Base-by-base conservation (phyloP, 2,888 invertebrate species). In the Campoplex nolae region DNA sequence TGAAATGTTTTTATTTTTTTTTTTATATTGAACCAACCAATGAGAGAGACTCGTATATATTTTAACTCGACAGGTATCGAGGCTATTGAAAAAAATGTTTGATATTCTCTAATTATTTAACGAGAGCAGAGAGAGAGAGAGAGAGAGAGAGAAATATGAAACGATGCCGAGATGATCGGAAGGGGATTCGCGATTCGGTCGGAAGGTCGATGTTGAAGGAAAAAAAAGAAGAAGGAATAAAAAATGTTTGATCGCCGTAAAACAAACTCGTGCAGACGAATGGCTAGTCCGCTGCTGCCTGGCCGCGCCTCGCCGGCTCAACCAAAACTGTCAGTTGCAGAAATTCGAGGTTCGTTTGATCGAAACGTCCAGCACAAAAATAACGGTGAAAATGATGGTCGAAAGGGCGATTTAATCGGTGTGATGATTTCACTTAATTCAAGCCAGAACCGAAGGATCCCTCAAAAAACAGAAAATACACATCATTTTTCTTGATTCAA, bases 301-400 rank as follows among this genome's bases (percentile, higher is more conserved):
- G 70, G 48, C 58, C n/a, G 28, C 42, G 23, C 38, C 45, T 54
- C 38, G 38, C 23, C 23, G 78, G 78, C 79, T 56, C 82, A 45
- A 51, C 56, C 32, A 75, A 75, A 73, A 38, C 84, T 86, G 83
- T 83, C 86, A 86, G 67, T 83, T 23, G 51, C 70, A 79, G 23
- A 67, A 65, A 23, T 80, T 73, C 67, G 68, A 77, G 79, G 67
- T 76, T 71, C 83, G 77, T 73, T 79, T 35, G 68, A 38, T 23
- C 8, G 65, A 65, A 42, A 70, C 38, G 54, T 68, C 28, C 32
- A 32, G n/a, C 16, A 32, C 18, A 58, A 67, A 79, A 80, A 75
- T 70, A 51, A 51, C 65, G 42, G 65, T 68, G 42, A 84, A 75
- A 70, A 84, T 85, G 70, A 58, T 79, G 32, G 38, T 71, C 35